Conservation (phyloP, 2,113 vertebrate species). For the Syngnathus scovelli region DNA sequence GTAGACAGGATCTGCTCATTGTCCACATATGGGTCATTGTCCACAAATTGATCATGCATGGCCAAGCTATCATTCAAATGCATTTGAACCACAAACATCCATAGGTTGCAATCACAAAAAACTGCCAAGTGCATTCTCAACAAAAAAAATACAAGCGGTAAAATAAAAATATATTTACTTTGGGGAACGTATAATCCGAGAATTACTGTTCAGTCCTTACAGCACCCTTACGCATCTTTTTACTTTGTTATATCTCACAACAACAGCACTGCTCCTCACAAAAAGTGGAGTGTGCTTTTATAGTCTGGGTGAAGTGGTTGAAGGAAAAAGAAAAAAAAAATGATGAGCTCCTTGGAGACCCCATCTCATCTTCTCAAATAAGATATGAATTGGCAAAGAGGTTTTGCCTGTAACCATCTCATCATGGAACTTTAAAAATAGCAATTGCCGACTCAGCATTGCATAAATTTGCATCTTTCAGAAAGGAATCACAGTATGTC, state of each 20-base stretch:
- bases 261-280: not conserved
- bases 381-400: not conserved
- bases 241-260: too few species aligned
- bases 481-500: not conserved
- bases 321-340: not conserved
- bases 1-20: slow-evolving; percentile 38
- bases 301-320: not conserved
- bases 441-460: too few species aligned
- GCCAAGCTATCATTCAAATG: slow-evolving; percentile 32
- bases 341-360: not conserved
- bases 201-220: too few species aligned
- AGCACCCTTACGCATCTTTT: too few species aligned
- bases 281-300: not conserved
- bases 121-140: slow-evolving; percentile 12
- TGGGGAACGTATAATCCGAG: too few species aligned
- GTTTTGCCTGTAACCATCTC: not conserved
- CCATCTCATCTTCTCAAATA: not conserved
- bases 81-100: slow-evolving; percentile 5
- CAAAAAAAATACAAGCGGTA: not conserved
- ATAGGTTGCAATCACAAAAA: slow-evolving; percentile 15
- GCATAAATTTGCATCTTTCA: too few species aligned
- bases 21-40: slow-evolving; percentile 55
- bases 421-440: not conserved
- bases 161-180: too few species aligned
- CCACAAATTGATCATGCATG: slow-evolving; percentile 35